phyloP scores from a whole-genome alignment of 2,888 invertebrate genomes.

The Lycia hirtaria region DNA sequence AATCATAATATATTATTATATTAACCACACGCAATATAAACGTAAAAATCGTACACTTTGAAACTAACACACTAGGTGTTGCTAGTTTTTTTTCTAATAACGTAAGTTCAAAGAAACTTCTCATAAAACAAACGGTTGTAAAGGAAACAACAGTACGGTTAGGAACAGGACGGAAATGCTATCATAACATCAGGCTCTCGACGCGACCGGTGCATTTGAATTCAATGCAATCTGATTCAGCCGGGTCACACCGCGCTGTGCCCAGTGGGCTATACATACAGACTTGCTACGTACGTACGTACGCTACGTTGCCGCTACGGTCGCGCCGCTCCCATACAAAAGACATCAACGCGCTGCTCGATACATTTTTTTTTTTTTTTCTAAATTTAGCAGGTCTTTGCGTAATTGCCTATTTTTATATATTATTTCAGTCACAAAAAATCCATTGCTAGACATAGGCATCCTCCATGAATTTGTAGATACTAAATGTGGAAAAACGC shows the following conservation, averaged over 20 bases:
- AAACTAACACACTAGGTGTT: no score
- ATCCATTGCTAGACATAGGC: no score
- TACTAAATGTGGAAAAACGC: no score
- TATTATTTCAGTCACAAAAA: no score
- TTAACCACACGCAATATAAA: no score
- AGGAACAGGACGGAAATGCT: constrained; percentile 29
- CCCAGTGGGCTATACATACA: not conserved
- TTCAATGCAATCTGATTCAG: constrained; percentile 44
- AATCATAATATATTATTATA: not conserved
- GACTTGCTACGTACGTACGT: constrained; percentile 3
- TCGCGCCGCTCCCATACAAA: constrained; percentile 41
- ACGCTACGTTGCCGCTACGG: not conserved
- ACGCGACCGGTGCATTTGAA: constrained; percentile 40
- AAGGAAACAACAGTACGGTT: constrained; percentile 38
- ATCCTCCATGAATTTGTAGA: no score
- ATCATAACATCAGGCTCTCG: constrained; percentile 38
- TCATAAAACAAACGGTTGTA: not conserved
- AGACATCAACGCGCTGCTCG: constrained; percentile 51
- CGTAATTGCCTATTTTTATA: no score
- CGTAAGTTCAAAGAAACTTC: not conserved
- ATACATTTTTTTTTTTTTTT: not conserved
- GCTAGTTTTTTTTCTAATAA: no score
- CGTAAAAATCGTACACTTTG: no score
- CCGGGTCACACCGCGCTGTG: not conserved
- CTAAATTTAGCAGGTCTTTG: no score